Conservation (phyloP, 1,140 invertebrate genomes). For the Trachymyrmex septentrionalis region DNA sequence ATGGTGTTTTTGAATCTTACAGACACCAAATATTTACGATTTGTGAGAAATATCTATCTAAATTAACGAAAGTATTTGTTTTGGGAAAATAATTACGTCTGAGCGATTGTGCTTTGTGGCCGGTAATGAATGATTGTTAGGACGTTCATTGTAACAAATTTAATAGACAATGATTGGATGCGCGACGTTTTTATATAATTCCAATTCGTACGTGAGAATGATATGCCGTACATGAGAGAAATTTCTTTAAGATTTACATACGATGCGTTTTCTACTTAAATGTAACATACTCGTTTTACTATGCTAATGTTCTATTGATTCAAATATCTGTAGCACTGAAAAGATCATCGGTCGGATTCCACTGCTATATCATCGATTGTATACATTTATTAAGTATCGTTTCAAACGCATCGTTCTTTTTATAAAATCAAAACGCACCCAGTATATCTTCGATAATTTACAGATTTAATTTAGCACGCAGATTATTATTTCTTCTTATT, state of each 20-base stretch:
- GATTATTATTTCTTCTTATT: not conserved
- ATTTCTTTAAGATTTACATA: conserved; percentile 20
- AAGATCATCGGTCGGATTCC: not conserved
- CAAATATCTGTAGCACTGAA: not conserved
- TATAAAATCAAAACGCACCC: not conserved
- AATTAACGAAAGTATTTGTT: not conserved
- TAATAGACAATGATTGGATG: conserved; percentile 15
- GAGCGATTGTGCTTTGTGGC: conserved; percentile 34
- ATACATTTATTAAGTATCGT: conserved; percentile 16
- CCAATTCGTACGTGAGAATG: not conserved
- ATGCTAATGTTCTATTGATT: not conserved
- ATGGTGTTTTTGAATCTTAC: not conserved
- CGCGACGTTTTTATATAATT: conserved; percentile 2
- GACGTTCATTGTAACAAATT: conserved; percentile 1
- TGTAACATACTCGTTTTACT: not conserved
- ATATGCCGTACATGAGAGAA: not conserved
- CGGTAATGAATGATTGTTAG: conserved; percentile 28
- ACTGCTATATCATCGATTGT: conserved; percentile 8
- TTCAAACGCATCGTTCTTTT: not conserved
- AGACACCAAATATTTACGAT: not conserved
- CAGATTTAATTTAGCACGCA: conserved; percentile 21
- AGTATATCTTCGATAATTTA: not conserved
- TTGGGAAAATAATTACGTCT: not conserved
- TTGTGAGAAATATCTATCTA: not conserved
- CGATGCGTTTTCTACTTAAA: conserved; percentile 13